A percentile compares a stretch with the other conserved stretches of the same genome.
Evolutionary conservation across 1,140 invertebrate species (phyloP).

Genomic region (Helicorthomorpha holstii): DNA sequence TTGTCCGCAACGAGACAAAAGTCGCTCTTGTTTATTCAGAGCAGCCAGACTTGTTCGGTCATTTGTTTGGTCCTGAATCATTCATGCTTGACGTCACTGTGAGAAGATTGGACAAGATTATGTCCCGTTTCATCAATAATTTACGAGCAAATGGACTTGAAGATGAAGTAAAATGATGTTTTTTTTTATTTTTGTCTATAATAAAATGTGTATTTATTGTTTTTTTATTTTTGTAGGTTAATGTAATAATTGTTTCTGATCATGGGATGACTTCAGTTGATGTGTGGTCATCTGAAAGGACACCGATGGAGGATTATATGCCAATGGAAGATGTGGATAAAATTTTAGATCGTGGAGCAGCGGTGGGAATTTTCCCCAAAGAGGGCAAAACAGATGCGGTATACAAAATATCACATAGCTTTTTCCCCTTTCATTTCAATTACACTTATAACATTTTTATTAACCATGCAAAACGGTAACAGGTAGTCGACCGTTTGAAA

Average conservation of each 20-base stretch:
- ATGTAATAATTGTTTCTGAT: conserved; percentile 29
- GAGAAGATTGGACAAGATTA: conserved; percentile 16
- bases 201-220: background rate
- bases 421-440: no score
- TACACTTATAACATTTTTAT: no score
- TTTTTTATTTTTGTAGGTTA: conserved; percentile 15
- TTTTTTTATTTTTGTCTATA: background rate
- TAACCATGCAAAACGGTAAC: conserved; percentile 1
- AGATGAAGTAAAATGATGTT: background rate
- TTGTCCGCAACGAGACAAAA: conserved; percentile 2
- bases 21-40: conserved; percentile 18
- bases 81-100: conserved; percentile 12
- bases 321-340: conserved; percentile 16
- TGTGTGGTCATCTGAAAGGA: conserved; percentile 10
- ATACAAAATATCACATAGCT: no score
- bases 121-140: conserved; percentile 17
- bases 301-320: conserved; percentile 20
- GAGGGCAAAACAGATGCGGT: conserved; percentile 15
- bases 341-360: conserved; percentile 19
- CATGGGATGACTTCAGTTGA: conserved; percentile 28
- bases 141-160: conserved; percentile 4
- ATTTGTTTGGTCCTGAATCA: conserved; percentile 16
- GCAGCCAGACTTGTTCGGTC: conserved; percentile 17
- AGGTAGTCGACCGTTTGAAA: conserved; percentile 20
- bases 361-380: conserved; percentile 21